Evolutionary conservation across 1,140 invertebrate species (phyloP).

Genomic region (Saccostrea echinata): DNA sequence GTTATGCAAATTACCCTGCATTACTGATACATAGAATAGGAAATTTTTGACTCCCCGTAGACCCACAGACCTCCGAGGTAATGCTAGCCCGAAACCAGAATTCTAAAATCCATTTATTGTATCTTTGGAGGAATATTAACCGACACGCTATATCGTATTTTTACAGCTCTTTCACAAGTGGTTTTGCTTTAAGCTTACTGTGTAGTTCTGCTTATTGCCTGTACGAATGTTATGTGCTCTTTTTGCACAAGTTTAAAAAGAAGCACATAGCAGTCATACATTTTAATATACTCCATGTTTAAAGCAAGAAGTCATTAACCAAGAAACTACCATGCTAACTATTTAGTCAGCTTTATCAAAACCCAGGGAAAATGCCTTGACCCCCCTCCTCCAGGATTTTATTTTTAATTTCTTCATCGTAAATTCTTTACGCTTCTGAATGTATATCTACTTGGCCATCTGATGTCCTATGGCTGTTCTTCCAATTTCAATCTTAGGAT

Average conservation of each 20-base stretch:
- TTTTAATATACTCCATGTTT: too few relatives aligned
- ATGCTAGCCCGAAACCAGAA: neutral
- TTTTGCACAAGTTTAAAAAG: neutral
- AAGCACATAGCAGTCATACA: too few relatives aligned
- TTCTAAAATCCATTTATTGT: neutral
- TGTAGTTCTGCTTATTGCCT: neutral
- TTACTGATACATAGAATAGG: neutral
- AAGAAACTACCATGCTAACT: too few relatives aligned
- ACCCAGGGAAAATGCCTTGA: too few relatives aligned
- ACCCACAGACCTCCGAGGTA: neutral
- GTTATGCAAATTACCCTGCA: slow-evolving; percentile 13
- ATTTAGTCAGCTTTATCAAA: too few relatives aligned
- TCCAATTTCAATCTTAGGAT: neutral
- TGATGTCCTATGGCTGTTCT: too few relatives aligned
- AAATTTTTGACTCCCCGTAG: neutral
- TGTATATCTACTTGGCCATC: too few relatives aligned
- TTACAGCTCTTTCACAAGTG: neutral
- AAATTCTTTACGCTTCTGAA: too few relatives aligned
- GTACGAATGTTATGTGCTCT: too few relatives aligned
- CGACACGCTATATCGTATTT: neutral
- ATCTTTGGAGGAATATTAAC: neutral
- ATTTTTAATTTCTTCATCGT: too few relatives aligned
- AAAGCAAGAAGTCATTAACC: too few relatives aligned
- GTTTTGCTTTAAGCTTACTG: neutral
- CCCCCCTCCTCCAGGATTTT: too few relatives aligned